Evolutionary conservation across 2,888 invertebrate genomes (phyloP), one percentile per base, ranked within the genome.

Genomic region (Cancer borealis): DNA sequence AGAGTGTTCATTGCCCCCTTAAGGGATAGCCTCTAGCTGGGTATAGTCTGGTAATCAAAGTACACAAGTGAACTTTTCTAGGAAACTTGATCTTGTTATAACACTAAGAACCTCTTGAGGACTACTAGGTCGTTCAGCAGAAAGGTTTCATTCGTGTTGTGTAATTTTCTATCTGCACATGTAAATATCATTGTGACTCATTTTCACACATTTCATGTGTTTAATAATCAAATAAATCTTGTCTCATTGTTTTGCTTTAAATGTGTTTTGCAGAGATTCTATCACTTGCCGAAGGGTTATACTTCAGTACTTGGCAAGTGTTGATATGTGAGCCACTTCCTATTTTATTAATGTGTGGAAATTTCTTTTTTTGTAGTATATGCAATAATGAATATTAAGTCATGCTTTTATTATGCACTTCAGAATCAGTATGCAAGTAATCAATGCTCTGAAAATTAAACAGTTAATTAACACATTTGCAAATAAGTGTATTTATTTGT

Each of bases 401-500:
- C 94, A 89, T 92, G 91, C 92, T 94, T 93, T 66, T 92, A 94
- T 94, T 94, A 92, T 94, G 90, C 90, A 92, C 94, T 91, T 79
- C 47, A 84, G 92, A 92, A 94, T 94, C 92, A 87, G 84, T 94
- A 94, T 92, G 92, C 92, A 94, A 94, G 88, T 54, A 89, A 91
- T 94, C 92, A 60, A 91, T 89, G 89, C 87, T 91, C 92, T 91
- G 87, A 79, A 92, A 94, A 49, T 79, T 46, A 54, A 88, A 89
- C 3, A 26, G 26, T 94, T 94, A 87, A 94, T 94, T 94, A 92
- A 94, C 92, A 94, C 94, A 92, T 94, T 94, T 92, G 91, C 90
- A 94, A 92, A 94, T 94, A 93, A 89, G 87, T 95, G 92, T 92
- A 93, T 95, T 95, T 95, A 94, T 95, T 95, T 94, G 90, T 93